These are phyloP conservation scores for Sphaeramia orbicularis DNA, from an alignment of 2,797 vertebrate species.

Conservation along the genomic window DNA sequence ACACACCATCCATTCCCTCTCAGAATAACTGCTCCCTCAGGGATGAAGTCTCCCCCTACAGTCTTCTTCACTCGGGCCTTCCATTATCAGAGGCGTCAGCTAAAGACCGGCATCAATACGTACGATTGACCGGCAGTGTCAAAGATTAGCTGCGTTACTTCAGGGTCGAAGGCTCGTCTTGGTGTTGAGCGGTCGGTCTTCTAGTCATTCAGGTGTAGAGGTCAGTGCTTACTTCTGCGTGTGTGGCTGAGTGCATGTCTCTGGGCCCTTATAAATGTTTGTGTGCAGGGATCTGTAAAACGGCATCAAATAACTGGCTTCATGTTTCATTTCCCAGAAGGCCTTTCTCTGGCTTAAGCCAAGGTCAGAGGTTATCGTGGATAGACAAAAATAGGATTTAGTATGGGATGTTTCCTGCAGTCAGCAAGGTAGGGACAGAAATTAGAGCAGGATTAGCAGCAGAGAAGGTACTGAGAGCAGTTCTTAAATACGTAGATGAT, in stretches of 20 bases:
- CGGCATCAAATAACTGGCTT: conserved; percentile 70
- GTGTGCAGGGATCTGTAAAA: conserved; percentile 64
- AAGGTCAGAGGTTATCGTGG: conserved; percentile 73
- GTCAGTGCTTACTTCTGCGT: conserved; percentile 34
- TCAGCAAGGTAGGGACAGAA: conserved; percentile 44
- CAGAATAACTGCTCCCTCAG: conserved; percentile 65
- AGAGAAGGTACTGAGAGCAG: conserved; percentile 11
- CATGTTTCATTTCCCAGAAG: conserved; percentile 73
- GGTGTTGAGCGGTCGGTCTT: conserved; percentile 59
- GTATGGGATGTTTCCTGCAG: conserved; percentile 52
- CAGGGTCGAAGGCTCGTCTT: conserved; percentile 56
- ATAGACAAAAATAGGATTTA: conserved; percentile 69
- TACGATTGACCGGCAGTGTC: conserved; percentile 53
- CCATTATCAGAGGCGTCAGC: conserved; percentile 63
- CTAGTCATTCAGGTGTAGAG: conserved; percentile 48
- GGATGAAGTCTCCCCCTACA: conserved; percentile 31
- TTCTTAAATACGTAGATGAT: conserved; percentile 28
- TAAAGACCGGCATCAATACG: conserved; percentile 65
- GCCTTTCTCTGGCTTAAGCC: conserved; percentile 66
- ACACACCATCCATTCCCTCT: conserved; percentile 69
- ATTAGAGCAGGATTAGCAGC: conserved; percentile 54
- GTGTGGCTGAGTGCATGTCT: conserved; percentile 36
- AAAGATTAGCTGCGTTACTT: conserved; percentile 51
- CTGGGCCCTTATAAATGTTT: conserved; percentile 38
- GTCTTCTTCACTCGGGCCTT: conserved; percentile 51